Base-by-base conservation (phyloP, 2,797 vertebrate species). In the Eulemur coronatus region DNA sequence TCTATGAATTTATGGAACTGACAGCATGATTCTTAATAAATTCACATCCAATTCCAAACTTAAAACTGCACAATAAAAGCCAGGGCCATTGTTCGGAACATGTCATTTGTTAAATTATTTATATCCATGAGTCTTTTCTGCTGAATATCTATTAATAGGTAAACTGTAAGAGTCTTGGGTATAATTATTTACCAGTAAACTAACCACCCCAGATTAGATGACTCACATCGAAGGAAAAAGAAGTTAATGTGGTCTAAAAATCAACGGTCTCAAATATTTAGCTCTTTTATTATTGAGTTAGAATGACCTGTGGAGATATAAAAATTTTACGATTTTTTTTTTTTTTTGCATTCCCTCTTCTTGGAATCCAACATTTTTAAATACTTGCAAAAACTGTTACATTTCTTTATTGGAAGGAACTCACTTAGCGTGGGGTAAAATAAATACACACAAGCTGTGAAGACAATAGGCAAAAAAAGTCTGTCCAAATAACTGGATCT, bases 181-280 rank as follows among this genome's bases (percentile, higher is more conserved):
- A 65, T 81, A 96, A 85, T 91, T 81, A 93, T 96, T 96, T 87
- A 91, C 91, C 70, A 91, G 55, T n/a, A 80, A 92, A 88, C 59
- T 87, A 91, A 61, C 84, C 22, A 84, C 59, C 38, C 41, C 30
- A 73, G 70, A 78, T 70, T 57, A 84, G 22, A 92, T 28, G n/a
- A 69, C 38, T 92, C 92, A 94, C 24, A 33, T 3, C 22, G 48
- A 78, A 87, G 81, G 69, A 69, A 72, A 94, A 94, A 73, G 28
- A 94, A 94, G 43, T 93, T 43, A 91, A 61, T 0, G 7, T 50
- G 50, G 14, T 72, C 95, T 92, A 92, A 76, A 97, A 91, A 78
- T 63, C 55, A 94, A 75, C 30, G 3, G 24, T 55, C 69, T 96
- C 55, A 76, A 92, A 75, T 86, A 89, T 76, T 92, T 76, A 46